Base-by-base conservation (phyloP, 2,888 invertebrate species). In the Cerastis leucographa region DNA sequence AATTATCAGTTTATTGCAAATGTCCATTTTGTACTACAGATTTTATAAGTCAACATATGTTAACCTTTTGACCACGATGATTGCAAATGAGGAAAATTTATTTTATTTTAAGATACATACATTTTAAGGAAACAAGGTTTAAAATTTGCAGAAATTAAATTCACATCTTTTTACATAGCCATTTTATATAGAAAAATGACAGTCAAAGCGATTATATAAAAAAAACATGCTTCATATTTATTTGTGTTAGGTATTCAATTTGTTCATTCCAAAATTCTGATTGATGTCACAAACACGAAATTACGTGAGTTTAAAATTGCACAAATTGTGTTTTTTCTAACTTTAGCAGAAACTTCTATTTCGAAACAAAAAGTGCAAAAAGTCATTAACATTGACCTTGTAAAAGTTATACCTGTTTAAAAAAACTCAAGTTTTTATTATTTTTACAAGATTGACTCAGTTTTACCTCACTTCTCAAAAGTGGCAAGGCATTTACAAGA, bases 1-100 rank as follows among this genome's bases (percentile, higher is more conserved):
- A 81, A 82, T 80, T 84, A 74, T 75, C 82, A 70, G 77, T 74
- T 84, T 82, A 80, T 82, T 84, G 77, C 74, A 87, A 87, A 80
- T 78, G 70, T 83, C 65, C 44, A 79, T 80, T 88, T 88, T 87
- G 87, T 85, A 87, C 89, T 85, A 83, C 59, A 75, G 76, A 76
- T 79, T 87, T 69, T 75, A 62, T 64, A 61, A 49, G 74, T 79
- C 65, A 80, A 72, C 46, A 72, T 46, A 22, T 1, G 61, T 73
- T 80, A 56, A 84, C 78, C 75, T 81, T 80, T 74, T 85, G 76
- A 87, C 86, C 73, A 59, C 59, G 0, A 44, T 68, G 62, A 72
- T 78, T 83, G 69, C 29, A 62, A 67, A 64, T 70, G 22, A 83
- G 71, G 74, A 86, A 83, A 70, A 54, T 66, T 70, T 71, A 71